Evolutionary conservation across 30 jellyfish, hydroid and myxozoan species (phyloP).

Genomic region (Aurelia aurita): DNA sequence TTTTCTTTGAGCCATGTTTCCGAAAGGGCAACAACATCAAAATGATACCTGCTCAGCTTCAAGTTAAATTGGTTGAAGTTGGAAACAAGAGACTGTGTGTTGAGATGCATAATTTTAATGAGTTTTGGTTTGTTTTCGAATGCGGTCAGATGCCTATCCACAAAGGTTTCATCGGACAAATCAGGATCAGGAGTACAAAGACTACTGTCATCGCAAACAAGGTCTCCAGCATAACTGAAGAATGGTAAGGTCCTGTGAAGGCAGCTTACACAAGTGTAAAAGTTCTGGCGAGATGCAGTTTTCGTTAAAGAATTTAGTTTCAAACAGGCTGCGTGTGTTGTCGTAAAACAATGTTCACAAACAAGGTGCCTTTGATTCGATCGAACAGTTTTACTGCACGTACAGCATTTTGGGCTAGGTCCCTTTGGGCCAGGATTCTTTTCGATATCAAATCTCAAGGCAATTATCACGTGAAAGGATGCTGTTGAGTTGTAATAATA

Average conservation of each 20-base stretch:
- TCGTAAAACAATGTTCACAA: conserved; percentile 27
- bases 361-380: conserved; percentile 22
- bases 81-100: conserved; percentile 62
- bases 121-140: conserved; percentile 29
- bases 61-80: conserved; percentile 41
- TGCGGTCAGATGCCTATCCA: conserved; percentile 31
- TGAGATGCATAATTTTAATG: conserved; percentile 29
- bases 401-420: conserved; percentile 14
- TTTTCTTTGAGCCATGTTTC: conserved; percentile 67
- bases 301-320: too few relatives aligned
- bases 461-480: conserved; percentile 27
- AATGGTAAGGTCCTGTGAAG: too few relatives aligned
- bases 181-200: conserved; percentile 16
- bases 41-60: conserved; percentile 36
- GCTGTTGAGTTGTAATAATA: conserved; percentile 32
- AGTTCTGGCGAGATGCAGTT: too few relatives aligned
- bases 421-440: conserved; percentile 51
- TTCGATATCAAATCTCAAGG: conserved; percentile 34
- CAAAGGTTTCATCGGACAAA: conserved; percentile 2
- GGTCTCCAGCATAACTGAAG: not conserved
- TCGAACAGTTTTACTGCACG: conserved; percentile 46
- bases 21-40: conserved; percentile 49
- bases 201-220: conserved; percentile 13
- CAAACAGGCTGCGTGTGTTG: conserved; percentile 22
- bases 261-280: too few relatives aligned